A percentile compares a stretch with the other conserved stretches of the same genome.
These are phyloP conservation scores for Neodiprion virginianus DNA, from an alignment of 1,140 invertebrate genomes.

Conservation along the genomic window DNA sequence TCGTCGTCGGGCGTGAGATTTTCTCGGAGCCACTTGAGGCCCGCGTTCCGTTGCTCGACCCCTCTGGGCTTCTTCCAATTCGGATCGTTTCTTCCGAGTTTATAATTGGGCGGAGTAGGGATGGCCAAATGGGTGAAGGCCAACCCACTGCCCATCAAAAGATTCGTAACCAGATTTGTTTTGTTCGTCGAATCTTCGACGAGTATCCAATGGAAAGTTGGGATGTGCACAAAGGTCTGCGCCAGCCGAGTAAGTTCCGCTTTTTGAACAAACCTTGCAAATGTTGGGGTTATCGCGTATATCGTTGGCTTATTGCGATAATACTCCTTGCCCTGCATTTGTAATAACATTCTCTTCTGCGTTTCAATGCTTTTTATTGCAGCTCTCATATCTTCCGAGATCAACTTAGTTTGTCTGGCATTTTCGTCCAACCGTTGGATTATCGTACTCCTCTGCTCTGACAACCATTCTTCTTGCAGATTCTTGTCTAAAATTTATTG, in stretches of 20 bases:
- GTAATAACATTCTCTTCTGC: not conserved
- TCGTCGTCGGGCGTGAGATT: constrained; percentile 64
- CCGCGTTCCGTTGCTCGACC: constrained; percentile 92
- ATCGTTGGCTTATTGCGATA: constrained; percentile 64
- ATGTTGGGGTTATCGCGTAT: constrained; percentile 94
- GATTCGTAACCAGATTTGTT: constrained; percentile 78
- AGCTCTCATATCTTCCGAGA: not conserved
- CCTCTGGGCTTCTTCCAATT: constrained; percentile 93
- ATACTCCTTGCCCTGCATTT: not conserved
- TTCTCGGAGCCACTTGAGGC: constrained; percentile 83
- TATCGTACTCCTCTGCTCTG: constrained; percentile 16
- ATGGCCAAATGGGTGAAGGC: constrained; percentile 78
- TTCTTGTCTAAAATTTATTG: not conserved
- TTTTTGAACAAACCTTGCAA: constrained; percentile 88
- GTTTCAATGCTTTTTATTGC: not conserved
- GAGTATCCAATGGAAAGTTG: constrained; percentile 95
- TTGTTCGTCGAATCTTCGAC: constrained; percentile 86
- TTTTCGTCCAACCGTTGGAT: not conserved
- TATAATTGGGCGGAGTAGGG: constrained; percentile 69
- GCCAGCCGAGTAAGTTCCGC: constrained; percentile 92
- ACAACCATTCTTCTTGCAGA: not conserved
- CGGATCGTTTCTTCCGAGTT: constrained; percentile 73
- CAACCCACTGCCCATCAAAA: constrained; percentile 78
- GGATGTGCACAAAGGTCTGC: constrained; percentile 87
- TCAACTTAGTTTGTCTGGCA: not conserved